Percentiles rank a stretch among this genome's conserved stretches.
phyloP scores from a whole-genome alignment of 2,888 invertebrate genomes.

The Pterostichus madidus region DNA sequence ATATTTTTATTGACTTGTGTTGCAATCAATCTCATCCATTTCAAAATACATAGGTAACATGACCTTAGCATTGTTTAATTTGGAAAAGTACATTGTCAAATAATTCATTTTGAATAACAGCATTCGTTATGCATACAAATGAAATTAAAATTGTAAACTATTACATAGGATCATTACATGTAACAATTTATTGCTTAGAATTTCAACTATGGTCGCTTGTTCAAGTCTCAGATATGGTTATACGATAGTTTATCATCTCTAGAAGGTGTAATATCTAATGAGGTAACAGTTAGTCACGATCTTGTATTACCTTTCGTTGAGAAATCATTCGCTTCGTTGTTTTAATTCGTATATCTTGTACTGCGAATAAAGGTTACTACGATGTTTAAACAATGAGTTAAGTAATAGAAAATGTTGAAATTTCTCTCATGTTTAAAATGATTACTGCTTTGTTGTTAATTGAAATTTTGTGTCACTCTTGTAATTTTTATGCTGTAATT shows the following conservation, averaged over 20 bases:
- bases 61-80: conserved; percentile 37
- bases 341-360: conserved; percentile 25
- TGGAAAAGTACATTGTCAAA: conserved; percentile 39
- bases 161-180: conserved; percentile 4
- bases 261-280: conserved; percentile 39
- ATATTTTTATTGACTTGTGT: background rate
- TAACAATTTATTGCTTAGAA: conserved; percentile 26
- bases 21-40: conserved; percentile 14
- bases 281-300: conserved; percentile 50
- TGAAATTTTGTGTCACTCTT: background rate
- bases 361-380: conserved; percentile 11
- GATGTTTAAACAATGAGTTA: conserved; percentile 31
- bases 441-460: background rate
- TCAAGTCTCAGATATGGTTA: background rate
- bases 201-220: conserved; percentile 18
- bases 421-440: background rate
- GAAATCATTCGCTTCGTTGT: conserved; percentile 25
- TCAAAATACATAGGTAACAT: background rate
- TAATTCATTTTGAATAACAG: conserved; percentile 9
- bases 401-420: conserved; percentile 40
- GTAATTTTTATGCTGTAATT: background rate
- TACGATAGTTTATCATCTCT: conserved; percentile 11
- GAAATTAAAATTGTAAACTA: conserved; percentile 25
- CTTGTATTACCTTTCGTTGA: conserved; percentile 39
- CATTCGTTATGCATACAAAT: conserved; percentile 30